Base-by-base conservation (phyloP, 35 echinoderm and acorn worm species). In the Ptychodera flava region DNA sequence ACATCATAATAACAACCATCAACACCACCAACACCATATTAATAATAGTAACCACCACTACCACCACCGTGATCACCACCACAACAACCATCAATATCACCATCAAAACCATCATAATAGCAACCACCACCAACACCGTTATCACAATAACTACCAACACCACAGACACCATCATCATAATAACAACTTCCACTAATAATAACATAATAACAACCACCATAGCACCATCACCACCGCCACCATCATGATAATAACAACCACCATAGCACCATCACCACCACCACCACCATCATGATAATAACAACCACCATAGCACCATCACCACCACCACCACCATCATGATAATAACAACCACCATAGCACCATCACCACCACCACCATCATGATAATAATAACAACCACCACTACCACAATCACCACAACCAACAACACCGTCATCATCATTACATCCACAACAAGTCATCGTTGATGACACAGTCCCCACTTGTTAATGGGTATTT, bases 201-300 rank as follows among this genome's bases (percentile, higher is more conserved):
- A 77, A 16, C 76, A 77, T 77, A 15, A 77, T 77, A 15, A 77
- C n/a, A 15, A 77, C n/a, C 76, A 77, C n/a, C 76, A 77, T n/a
- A 15, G n/a, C n/a, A 15, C 15, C 15, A 16, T n/a, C 15, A 15
- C 76, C 15, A 15, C 76, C 15, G 15, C 76, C 15, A 16, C 76
- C 15, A 16, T n/a, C 15, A 16, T n/a, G n/a, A 16, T n/a, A 77
- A 16, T n/a, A 77, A 16, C 76, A 77, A 16, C 76, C 15, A 16
- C 76, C 15, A 16, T n/a, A 77, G 15, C 76, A 77, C n/a, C 76
- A 77, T n/a, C 76, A 77, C 76, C 76, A 77, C 76, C 76, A 77
- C 76, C 76, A 77, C 76, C 76, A 77, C 76, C 76, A 77, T 77
- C 76, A 77, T 77, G n/a, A n/a, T n/a, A n/a, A n/a, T n/a, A n/a